Percentiles rank a stretch among this genome's conserved stretches.
Evolutionary conservation across 2,888 invertebrate species (phyloP).

Genomic region (Heteropelma amictum): DNA sequence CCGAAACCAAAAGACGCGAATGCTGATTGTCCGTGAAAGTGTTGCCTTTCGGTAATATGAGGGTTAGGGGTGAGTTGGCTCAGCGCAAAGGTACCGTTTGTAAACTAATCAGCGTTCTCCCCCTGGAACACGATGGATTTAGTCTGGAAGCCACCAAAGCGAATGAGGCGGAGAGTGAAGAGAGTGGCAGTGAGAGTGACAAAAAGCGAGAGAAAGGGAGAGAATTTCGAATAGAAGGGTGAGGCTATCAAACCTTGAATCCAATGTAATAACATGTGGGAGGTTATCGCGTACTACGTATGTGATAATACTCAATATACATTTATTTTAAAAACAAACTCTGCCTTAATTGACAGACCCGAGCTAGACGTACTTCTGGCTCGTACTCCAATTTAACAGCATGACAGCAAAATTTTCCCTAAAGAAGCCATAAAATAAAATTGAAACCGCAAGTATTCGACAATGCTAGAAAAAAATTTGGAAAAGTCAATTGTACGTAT

Average conservation of each 20-base stretch:
- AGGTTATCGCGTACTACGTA: background rate
- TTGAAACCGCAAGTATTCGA: too few species aligned
- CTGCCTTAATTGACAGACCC: too few species aligned
- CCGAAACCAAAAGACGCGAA: conserved; percentile 33
- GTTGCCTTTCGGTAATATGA: conserved; percentile 8
- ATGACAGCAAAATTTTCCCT: too few species aligned
- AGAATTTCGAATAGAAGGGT: background rate
- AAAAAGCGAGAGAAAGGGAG: background rate
- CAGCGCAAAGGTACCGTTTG: conserved; percentile 56
- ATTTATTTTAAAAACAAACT: too few species aligned
- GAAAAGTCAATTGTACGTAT: too few species aligned
- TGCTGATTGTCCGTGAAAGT: conserved; percentile 31
- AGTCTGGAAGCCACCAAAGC: conserved; percentile 12
- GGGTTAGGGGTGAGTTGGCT: conserved; percentile 28
- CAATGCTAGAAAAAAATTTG: too few species aligned
- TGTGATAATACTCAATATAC: too few species aligned
- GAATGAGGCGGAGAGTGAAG: conserved; percentile 13
- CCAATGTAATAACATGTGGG: background rate
- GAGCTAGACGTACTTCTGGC: too few species aligned
- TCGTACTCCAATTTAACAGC: too few species aligned
- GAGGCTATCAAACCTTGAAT: background rate
- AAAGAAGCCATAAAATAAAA: too few species aligned
- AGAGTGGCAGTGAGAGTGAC: background rate
- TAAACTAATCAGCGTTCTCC: conserved; percentile 55
- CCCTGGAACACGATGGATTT: conserved; percentile 38